Conservation (phyloP, 2,888 invertebrate species). For the Scaptodrosophila latifasciaeformis region DNA sequence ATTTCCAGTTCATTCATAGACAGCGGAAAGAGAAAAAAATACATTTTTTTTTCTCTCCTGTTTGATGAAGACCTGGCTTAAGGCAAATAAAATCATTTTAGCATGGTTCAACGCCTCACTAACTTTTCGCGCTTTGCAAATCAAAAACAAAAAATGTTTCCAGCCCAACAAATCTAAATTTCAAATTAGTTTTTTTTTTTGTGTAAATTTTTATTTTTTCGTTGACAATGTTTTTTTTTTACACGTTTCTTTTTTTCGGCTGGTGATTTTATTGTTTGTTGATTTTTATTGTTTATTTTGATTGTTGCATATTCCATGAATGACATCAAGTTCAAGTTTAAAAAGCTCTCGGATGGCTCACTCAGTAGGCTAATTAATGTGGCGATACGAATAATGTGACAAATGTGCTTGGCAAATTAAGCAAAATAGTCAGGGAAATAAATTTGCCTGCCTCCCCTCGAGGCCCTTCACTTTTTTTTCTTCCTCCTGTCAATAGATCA, state of each 20-base stretch:
- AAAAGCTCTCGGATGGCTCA: not conserved
- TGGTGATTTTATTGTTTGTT: slow-evolving; percentile 51
- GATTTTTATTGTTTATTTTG: slow-evolving; percentile 52
- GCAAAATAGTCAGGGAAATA: too few species aligned
- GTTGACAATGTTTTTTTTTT: slow-evolving; percentile 25
- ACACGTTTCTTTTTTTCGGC: slow-evolving; percentile 46
- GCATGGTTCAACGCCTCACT: too few species aligned
- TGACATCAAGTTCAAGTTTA: slow-evolving; percentile 66
- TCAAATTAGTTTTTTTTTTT: slow-evolving; percentile 40
- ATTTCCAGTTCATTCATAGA: slow-evolving; percentile 30
- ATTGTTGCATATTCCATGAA: slow-evolving; percentile 21
- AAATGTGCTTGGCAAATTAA: too few species aligned
- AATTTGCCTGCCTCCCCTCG: too few species aligned
- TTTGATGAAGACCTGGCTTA: too few species aligned
- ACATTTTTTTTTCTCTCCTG: too few species aligned
- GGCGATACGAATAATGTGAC: slow-evolving; percentile 34
- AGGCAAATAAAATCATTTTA: too few species aligned
- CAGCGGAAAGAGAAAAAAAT: not conserved
- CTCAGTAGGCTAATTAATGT: slow-evolving; percentile 40
- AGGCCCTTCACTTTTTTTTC: too few species aligned
- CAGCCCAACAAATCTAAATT: slow-evolving; percentile 44
- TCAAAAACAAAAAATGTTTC: not conserved
- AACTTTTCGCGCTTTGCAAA: not conserved
- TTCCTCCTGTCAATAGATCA: too few species aligned
- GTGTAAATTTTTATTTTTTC: not conserved